Percentiles rank a stretch among this genome's conserved stretches.
Conservation (phyloP, 92 coral and sea anemone genomes). For the Zoanthus sansibaricus region DNA sequence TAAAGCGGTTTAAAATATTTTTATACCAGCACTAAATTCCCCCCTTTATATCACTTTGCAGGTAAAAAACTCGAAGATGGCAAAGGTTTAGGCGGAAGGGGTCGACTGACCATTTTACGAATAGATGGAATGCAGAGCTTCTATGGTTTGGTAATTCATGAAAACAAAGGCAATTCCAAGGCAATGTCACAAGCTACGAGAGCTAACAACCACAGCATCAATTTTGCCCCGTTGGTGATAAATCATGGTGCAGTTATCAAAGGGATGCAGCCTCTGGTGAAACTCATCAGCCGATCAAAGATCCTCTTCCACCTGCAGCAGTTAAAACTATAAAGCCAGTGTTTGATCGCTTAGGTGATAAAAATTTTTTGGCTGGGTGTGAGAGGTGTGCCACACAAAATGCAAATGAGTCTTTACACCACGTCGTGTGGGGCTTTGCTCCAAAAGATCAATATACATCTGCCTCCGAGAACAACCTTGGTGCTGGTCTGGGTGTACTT, state of each 20-base stretch:
- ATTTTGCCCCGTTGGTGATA: slow-evolving; percentile 49
- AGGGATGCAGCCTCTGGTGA: slow-evolving; percentile 44
- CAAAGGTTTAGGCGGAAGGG: slow-evolving; percentile 48
- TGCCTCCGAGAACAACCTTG: slow-evolving; percentile 46
- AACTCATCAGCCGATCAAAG: slow-evolving; percentile 38
- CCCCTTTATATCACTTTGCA: not conserved
- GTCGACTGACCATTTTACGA: slow-evolving; percentile 49
- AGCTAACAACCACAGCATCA: slow-evolving; percentile 60
- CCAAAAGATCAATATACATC: slow-evolving; percentile 65
- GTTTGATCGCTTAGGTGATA: slow-evolving; percentile 67
- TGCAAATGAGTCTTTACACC: slow-evolving; percentile 62
- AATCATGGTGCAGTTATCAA: slow-evolving; percentile 70
- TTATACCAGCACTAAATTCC: not conserved
- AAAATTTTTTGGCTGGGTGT: slow-evolving; percentile 53
- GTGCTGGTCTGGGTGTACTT: slow-evolving; percentile 53
- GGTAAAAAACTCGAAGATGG: slow-evolving; percentile 64
- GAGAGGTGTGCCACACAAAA: slow-evolving; percentile 64
- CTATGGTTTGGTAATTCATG: slow-evolving; percentile 28
- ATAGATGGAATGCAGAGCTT: slow-evolving; percentile 63
- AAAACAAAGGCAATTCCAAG: slow-evolving; percentile 54
- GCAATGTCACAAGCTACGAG: slow-evolving; percentile 57
- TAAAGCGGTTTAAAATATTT: too few species aligned
- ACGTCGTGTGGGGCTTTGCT: slow-evolving; percentile 66
- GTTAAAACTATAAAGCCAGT: slow-evolving; percentile 55
- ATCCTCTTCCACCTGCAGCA: slow-evolving; percentile 49